Evolutionary conservation across 2,797 vertebrate species (phyloP), one percentile per base, ranked within the genome.

Genomic region (Diplodus sargus): DNA sequence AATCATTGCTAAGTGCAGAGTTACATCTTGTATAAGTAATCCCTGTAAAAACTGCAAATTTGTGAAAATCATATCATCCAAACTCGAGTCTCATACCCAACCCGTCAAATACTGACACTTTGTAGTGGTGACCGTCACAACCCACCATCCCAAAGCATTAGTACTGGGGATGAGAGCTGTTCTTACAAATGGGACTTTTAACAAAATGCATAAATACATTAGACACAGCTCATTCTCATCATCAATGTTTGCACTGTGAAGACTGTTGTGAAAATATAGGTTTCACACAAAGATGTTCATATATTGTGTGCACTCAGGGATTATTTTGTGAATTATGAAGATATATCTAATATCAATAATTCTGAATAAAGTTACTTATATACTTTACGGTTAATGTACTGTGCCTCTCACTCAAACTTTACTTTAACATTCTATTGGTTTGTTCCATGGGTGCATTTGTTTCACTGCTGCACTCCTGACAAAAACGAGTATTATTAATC

Each of bases 241-340:
- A n/a, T n/a, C n/a, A n/a, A n/a, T n/a, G n/a, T 34, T 34, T 34
- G 34, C 2, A 7, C 34, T 8, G 34, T 34, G 8, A 34, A 34
- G 34, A 8, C 34, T 7, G 34, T 52, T 39, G 13, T 17, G 10
- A 39, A 52, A 66, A 42, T 39, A 17, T 1, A 4, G 25, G 30
- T 53, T 67, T 53, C 8, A 16, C 62, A 30, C 25, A 28, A 16
- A 16, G 5, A 15, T 67, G 51, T 43, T 15, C 49, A 67, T 23
- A 67, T 23, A 43, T 18, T 34, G 28, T 65, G 28, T 67, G 15
- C 43, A 53, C 34, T 53, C 34, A 56, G 51, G 39, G 22, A 68
- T 23, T 42, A 14, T 53, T 53, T 42, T 51, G n/a, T 48, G 18
- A 39, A 22, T 52, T 13, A 17, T 39, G 7, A 39, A 54, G 51